Evolutionary conservation across 2,797 vertebrate species (phyloP).

Genomic region (Rhinichthys osculus): DNA sequence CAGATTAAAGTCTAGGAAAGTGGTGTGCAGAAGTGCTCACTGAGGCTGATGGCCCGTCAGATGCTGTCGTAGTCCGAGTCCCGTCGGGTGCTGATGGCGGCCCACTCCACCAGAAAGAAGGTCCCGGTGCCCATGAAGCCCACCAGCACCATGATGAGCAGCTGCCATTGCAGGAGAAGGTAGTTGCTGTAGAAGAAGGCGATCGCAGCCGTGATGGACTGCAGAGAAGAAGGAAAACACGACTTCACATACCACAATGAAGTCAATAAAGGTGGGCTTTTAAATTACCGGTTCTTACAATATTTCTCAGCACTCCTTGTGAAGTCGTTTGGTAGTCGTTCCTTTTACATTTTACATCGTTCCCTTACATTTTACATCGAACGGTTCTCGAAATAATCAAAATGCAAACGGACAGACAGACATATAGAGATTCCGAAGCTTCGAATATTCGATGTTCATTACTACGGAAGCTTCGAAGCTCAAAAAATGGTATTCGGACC

Average conservation of each 20-base stretch:
- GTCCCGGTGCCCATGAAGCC: conserved; percentile 88
- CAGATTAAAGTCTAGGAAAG: not conserved
- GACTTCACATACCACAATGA: not conserved
- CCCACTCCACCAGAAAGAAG: conserved; percentile 89
- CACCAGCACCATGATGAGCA: conserved; percentile 89
- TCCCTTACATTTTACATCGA: too few species aligned
- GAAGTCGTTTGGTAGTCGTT: too few species aligned
- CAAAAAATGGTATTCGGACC: too few species aligned
- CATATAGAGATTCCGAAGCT: too few species aligned
- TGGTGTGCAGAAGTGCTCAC: conserved; percentile 21
- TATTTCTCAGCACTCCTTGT: too few species aligned
- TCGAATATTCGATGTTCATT: too few species aligned
- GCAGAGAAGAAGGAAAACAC: conserved; percentile 10
- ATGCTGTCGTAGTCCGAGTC: conserved; percentile 89
- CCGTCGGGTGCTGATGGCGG: conserved; percentile 70
- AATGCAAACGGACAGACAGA: too few species aligned
- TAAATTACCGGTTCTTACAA: not conserved
- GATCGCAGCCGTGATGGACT: conserved; percentile 94
- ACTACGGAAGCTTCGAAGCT: too few species aligned
- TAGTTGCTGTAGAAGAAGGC: conserved; percentile 99
- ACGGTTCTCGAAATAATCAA: too few species aligned
- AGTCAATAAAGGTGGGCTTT: not conserved
- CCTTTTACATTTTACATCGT: too few species aligned
- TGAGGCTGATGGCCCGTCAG: conserved; percentile 67
- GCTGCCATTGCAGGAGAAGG: conserved; percentile 94